Evolutionary conservation across 2,888 invertebrate genomes (phyloP), one percentile per base, ranked within the genome.

Genomic region (Rhodophaea formosa): DNA sequence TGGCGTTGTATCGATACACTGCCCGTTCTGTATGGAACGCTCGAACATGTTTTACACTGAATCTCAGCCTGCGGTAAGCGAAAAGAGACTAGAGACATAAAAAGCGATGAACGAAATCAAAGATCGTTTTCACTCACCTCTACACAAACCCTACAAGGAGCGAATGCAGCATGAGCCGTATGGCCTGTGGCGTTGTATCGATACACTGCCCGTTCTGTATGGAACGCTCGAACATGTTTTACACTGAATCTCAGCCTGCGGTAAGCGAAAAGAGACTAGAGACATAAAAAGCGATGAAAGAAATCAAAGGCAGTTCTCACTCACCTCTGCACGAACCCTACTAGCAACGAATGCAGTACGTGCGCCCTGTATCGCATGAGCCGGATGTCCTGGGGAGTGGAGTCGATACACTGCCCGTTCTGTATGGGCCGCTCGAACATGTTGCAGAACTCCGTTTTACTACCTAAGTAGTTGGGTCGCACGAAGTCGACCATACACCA

Each of bases 401-500:
- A 98, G 84, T 99, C 99, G 42, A 97, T 96, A 84, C 99, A 99
- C 86, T 99, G 99, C 0, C 99, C 99, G 82, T 99, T 99, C 86
- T 97, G 98, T 70, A 99, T 99, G 0, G 99, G 99, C 12, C 98
- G 92, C 80, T 99, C 99, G 81, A 99, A 99, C 98, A 99, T 99
- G 81, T 99, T 98, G 75, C 97, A 96, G 83, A 99, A 99, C 84
- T 99, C 98, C 0, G 97, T 97, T 83, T 98, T 97, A 17, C 97
- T 97, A 60, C 99, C 99, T 43, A 99, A 93, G 85, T 98, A 99
- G 88, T 98, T 98, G 0, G 99, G 99, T 17, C 99, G 93, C 0
- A 99, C 99, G 86, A 99, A 99, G 81, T 99, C 99, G 0, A 99
- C 98, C 99, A 99, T 99, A 79, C 99, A 99, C 98, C 98, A 98